Base-by-base conservation (phyloP, 2,113 vertebrate genomes). In the Meles meles region DNA sequence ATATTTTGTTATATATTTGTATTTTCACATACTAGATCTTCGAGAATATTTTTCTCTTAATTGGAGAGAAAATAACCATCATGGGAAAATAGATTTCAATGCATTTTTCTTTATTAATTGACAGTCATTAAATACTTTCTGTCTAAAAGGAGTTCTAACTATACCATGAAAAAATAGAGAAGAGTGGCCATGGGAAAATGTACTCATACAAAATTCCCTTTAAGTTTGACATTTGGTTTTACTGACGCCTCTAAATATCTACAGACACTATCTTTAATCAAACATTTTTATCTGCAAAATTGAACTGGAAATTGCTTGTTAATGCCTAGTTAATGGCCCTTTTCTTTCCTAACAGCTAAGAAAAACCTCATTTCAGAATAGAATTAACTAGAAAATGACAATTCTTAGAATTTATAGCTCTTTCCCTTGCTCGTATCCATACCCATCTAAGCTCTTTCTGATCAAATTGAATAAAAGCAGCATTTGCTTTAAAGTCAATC, bases 201-300 rank as follows among this genome's bases (percentile, higher is more conserved):
- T 44, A 3, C 29, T 85, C 55, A 71, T 6, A 57, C 57, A 65
- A 94, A 87, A 92, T 77, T 90, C 65, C 15, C 13, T 90, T 88
- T 65, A 63, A 92, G 49, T 87, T 39, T 96, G 83, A 69, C 88
- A 77, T 95, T 81, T 77, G 77, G 77, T 95, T 94, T 88, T 90
- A 80, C 72, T 67, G 79, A 97, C 2, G 15, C 49, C 85, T 95
- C 79, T 93, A 98, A 97, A 98, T 97, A 98, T 82, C 95, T 93
- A 77, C 57, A 89, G 88, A 96, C 57, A 82, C 44, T 93, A 63
- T 93, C 86, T 94, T 98, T 96, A 97, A 98, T 97, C 96, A 97
- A 96, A 98, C 93, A 97, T 96, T 97, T 97, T 97, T 94, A 96
- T 97, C 98, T 97, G 63, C 37, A 97, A 96, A 97, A 92, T 63